phyloP scores from a whole-genome alignment of 2,888 invertebrate genomes.

The Ornithoptera alexandrae region DNA sequence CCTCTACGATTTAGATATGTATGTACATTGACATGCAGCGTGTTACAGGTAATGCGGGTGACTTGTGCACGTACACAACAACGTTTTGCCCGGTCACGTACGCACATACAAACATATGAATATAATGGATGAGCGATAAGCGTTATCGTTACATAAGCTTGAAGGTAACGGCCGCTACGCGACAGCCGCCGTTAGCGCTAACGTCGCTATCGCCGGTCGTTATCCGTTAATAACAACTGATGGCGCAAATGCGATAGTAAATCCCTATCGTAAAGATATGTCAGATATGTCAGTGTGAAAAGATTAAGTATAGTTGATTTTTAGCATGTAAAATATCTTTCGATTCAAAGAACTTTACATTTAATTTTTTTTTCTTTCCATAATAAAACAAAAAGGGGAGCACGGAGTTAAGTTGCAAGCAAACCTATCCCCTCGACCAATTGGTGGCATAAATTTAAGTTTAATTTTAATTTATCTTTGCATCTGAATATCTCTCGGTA shows the following conservation, averaged over 20 bases:
- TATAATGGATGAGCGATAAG: slow-evolving; percentile 17
- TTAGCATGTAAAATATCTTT: not conserved
- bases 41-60: not conserved
- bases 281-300: slow-evolving; percentile 19
- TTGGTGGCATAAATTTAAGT: no score
- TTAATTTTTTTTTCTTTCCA: not conserved
- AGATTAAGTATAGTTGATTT: slow-evolving; percentile 3
- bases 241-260: slow-evolving; percentile 24
- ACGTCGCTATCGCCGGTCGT: slow-evolving; percentile 43
- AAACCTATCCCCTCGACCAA: no score
- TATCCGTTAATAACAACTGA: slow-evolving; percentile 49
- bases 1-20: not conserved
- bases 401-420: no score
- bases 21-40: not conserved
- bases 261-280: slow-evolving; percentile 29
- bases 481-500: no score
- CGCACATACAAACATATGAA: slow-evolving; percentile 12
- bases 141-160: slow-evolving; percentile 37
- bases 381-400: no score
- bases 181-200: slow-evolving; percentile 38
- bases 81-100: slow-evolving; percentile 19
- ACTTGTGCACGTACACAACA: not conserved
- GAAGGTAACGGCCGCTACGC: slow-evolving; percentile 45
- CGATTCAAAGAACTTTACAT: not conserved
- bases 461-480: no score